Evolutionary conservation across 2,888 invertebrate species (phyloP).

Genomic region (Tiliacea aurago): DNA sequence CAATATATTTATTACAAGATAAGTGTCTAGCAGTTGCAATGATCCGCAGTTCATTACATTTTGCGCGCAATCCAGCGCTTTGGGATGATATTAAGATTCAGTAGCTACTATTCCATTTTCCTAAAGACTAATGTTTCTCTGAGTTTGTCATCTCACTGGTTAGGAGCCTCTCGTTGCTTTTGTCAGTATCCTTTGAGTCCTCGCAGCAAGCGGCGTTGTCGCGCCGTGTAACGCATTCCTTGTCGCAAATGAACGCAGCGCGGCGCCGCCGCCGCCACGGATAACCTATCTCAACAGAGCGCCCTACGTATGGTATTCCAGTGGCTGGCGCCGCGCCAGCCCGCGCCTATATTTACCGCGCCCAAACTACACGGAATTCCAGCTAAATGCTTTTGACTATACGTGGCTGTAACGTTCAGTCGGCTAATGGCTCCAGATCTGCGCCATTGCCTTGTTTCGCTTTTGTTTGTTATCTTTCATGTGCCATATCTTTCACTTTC

Average conservation of each 20-base stretch:
- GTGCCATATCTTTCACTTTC: conserved; percentile 20
- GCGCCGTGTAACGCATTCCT: conserved; percentile 40
- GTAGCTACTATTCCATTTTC: background rate
- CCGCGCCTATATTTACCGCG: conserved; percentile 62
- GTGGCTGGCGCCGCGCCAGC: conserved; percentile 63
- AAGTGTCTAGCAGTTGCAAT: background rate
- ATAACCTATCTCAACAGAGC: conserved; percentile 67
- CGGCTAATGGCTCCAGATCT: conserved; percentile 26
- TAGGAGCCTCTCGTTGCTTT: background rate
- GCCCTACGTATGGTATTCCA: conserved; percentile 66
- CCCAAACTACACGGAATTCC: conserved; percentile 52
- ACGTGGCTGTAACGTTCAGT: conserved; percentile 40
- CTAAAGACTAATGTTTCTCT: background rate
- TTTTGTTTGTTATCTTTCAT: conserved; percentile 24
- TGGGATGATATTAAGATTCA: background rate
- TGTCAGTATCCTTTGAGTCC: conserved; percentile 2
- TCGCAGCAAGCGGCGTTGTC: background rate
- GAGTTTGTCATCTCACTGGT: background rate
- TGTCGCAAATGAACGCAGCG: conserved; percentile 40
- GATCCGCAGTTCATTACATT: background rate
- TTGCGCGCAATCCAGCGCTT: background rate
- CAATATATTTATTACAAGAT: no score
- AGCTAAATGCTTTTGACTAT: conserved; percentile 57
- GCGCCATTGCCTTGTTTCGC: conserved; percentile 11
- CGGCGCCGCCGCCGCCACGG: conserved; percentile 33